Evolutionary conservation across 2,797 vertebrate species (phyloP), one percentile per base, ranked within the genome.

Genomic region (Smutsia gigantea): DNA sequence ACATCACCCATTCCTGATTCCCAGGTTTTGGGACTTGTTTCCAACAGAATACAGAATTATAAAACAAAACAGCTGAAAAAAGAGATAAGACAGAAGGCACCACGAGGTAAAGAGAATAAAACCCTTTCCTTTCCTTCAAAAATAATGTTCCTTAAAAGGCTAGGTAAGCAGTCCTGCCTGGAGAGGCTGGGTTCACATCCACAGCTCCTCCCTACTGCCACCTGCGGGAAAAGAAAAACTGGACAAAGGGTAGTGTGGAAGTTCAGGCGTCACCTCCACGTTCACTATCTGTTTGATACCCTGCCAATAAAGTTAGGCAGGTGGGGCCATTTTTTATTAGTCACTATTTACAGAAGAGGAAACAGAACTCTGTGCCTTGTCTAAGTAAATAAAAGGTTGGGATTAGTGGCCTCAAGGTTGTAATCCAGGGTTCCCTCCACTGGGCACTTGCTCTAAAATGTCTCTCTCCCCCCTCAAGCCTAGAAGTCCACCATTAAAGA

Each of bases 11-110:
- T 46, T 81, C 68, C 90, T 72, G 12, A 23, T 68, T 78, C 66
- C 27, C 4, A 31, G 39, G n/a, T 92, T 66, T 34, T 37, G n/a
- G 66, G 42, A 34, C 49, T 46, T 66, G 10, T 82, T 95, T 84
- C 82, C n/a, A 94, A 90, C 18, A 92, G 63, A 92, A 84, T 31
- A 77, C 14, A 87, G 25, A 87, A 95, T 77, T 59, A 66, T 72
- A 72, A 93, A 93, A 34, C 7, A 63, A 93, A 92, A n/a, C 34
- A 83, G 57, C 29, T 29, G 31, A 90, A 87, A 87, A 29, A 90
- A 68, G 63, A 87, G 27, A 42, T 53, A 72, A 97, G 31, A 83
- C 15, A 72, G 34, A 55, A 86, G 31, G 46, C 37, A 85, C 37
- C 64, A 7, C 0, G 7, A 93, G 42, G 53, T 87, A 23, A 34